phyloP scores from a whole-genome alignment of 2,113 vertebrate genomes.

The Zosterops borbonicus region DNA sequence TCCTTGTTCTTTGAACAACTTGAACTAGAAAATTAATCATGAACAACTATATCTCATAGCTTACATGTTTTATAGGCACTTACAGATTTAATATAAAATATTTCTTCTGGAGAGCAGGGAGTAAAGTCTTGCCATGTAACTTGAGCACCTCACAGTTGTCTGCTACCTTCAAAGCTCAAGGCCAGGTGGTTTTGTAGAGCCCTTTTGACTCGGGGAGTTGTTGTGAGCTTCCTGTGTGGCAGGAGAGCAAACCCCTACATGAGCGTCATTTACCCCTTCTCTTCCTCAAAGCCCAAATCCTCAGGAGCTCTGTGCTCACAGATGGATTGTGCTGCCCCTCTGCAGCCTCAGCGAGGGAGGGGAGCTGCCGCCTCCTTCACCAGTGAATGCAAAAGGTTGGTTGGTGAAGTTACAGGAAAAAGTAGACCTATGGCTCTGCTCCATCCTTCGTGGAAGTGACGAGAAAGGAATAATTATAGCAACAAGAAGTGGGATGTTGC shows the following conservation, averaged over 20 bases:
- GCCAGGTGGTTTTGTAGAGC: not conserved
- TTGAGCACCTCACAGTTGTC: not conserved
- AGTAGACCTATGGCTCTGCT: not conserved
- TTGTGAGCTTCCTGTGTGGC: not conserved
- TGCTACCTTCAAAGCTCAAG: not conserved
- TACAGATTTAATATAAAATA: not conserved
- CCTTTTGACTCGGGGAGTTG: not conserved
- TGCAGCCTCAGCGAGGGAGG: not conserved
- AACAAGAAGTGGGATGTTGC: not conserved
- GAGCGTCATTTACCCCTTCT: no score
- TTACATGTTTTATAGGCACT: not conserved
- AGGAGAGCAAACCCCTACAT: no score
- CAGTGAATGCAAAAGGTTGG: not conserved
- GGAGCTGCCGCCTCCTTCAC: not conserved
- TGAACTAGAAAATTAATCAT: slow-evolving; percentile 2
- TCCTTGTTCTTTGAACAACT: not conserved
- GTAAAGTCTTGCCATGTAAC: not conserved
- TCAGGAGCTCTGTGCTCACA: not conserved
- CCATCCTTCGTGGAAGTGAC: not conserved
- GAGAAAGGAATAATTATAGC: not conserved
- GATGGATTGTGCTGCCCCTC: accelerated
- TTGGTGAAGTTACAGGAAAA: not conserved
- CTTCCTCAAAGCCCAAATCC: accelerated
- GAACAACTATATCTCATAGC: not conserved
- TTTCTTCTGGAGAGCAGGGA: not conserved